phyloP scores from a whole-genome alignment of 92 coral and sea anemone genomes.

The Galaxea fascicularis region DNA sequence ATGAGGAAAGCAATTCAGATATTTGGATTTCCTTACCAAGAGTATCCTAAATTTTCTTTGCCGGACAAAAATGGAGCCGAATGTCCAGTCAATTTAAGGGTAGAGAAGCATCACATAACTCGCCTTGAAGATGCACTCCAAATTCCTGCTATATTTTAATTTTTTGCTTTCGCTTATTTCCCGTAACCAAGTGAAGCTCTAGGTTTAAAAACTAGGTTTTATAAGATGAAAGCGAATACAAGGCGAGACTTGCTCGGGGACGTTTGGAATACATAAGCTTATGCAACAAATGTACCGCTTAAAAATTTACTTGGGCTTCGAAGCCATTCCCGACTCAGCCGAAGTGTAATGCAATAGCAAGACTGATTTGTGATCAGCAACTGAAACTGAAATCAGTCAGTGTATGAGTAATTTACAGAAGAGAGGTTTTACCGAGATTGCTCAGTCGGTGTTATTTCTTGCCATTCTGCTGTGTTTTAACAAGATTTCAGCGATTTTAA shows the following conservation, averaged over 20 bases:
- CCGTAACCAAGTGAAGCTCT: background rate
- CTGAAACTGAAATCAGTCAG: background rate
- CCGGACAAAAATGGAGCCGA: too few relatives aligned
- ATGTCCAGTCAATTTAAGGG: too few relatives aligned
- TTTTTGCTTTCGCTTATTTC: background rate
- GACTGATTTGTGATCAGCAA: background rate
- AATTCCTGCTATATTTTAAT: too few relatives aligned
- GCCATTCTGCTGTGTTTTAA: background rate
- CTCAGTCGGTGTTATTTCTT: background rate
- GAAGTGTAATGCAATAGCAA: background rate
- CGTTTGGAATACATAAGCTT: background rate
- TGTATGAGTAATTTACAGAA: background rate
- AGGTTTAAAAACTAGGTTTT: background rate
- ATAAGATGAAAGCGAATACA: slow-evolving; percentile 2
- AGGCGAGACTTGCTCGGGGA: background rate
- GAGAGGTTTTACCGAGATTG: background rate
- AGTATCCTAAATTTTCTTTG: too few relatives aligned
- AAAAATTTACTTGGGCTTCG: background rate
- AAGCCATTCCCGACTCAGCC: slow-evolving; percentile 2
- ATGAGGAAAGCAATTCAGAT: too few relatives aligned
- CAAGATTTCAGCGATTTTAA: background rate
- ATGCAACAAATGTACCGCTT: background rate
- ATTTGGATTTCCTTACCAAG: too few relatives aligned
- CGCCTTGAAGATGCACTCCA: too few relatives aligned
- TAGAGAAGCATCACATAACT: too few relatives aligned